These are phyloP conservation scores for Rotaria macrura DNA, from an alignment of 2,888 invertebrate species.

Conservation along the genomic window DNA sequence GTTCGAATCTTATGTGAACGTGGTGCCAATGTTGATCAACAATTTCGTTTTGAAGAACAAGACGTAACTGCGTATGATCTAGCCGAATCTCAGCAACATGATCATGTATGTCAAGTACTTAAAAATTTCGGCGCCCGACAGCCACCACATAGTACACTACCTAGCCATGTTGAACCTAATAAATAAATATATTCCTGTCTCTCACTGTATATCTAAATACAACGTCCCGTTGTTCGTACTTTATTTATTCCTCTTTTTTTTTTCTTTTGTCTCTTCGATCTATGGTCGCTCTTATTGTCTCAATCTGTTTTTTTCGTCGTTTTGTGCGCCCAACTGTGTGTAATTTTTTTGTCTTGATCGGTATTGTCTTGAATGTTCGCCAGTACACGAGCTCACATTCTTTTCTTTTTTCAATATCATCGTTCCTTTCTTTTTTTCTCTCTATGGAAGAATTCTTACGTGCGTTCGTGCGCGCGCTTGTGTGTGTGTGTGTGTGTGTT, in stretches of 20 bases:
- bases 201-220: neutral
- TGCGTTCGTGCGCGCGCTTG: neutral
- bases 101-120: constrained; percentile 32
- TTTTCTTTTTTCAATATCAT: neutral
- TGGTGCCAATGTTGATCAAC: constrained; percentile 33
- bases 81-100: constrained; percentile 32
- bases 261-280: neutral
- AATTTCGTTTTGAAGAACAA: constrained; percentile 30
- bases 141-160: neutral
- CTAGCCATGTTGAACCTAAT: neutral
- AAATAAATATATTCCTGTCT: neutral
- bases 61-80: constrained; percentile 33
- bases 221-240: constrained; percentile 8
- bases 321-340: neutral
- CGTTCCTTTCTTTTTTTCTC: neutral
- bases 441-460: neutral
- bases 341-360: neutral
- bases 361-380: neutral
- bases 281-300: neutral
- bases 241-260: neutral
- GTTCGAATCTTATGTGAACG: constrained; percentile 31
- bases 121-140: constrained; percentile 23
- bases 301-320: neutral
- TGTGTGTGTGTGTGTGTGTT: neutral
- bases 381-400: constrained; percentile 6